These are phyloP conservation scores for Agrotis segetum DNA, from an alignment of 2,888 invertebrate genomes.

Conservation along the genomic window DNA sequence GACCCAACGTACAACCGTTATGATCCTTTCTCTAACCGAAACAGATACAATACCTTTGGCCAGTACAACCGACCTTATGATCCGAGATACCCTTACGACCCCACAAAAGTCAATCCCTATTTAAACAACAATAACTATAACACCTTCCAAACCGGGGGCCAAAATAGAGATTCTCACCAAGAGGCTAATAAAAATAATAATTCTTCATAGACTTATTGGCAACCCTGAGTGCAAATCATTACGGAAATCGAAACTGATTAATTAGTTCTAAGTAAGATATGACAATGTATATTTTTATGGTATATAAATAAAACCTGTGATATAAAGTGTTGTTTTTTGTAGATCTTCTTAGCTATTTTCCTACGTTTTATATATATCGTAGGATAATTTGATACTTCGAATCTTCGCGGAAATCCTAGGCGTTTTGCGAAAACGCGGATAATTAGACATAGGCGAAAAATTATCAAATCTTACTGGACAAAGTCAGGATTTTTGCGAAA, in stretches of 20 bases:
- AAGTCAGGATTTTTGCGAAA: no score
- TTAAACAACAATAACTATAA: conserved; percentile 64
- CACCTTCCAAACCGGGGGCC: conserved; percentile 56
- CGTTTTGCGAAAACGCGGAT: no score
- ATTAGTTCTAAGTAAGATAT: conserved; percentile 8
- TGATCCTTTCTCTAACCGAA: conserved; percentile 69
- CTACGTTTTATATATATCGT: no score
- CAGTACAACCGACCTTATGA: conserved; percentile 72
- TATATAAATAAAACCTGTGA: conserved; percentile 48
- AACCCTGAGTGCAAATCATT: not conserved
- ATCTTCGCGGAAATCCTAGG: no score
- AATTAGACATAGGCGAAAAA: no score
- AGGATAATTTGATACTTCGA: no score
- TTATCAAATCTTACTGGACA: no score
- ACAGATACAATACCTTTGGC: conserved; percentile 67
- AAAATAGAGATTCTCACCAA: conserved; percentile 63
- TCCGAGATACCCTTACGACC: conserved; percentile 71
- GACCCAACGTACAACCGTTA: conserved; percentile 75
- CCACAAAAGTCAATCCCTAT: conserved; percentile 67
- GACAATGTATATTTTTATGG: conserved; percentile 26
- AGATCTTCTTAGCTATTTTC: not conserved
- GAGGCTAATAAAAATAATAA: conserved; percentile 66
- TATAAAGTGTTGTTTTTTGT: conserved; percentile 30
- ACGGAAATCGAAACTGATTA: conserved; percentile 4
- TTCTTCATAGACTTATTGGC: conserved; percentile 23